Percentiles rank a stretch among this genome's conserved stretches.
Conservation (phyloP, 2,113 vertebrate genomes). For the Catharus bicknelli region DNA sequence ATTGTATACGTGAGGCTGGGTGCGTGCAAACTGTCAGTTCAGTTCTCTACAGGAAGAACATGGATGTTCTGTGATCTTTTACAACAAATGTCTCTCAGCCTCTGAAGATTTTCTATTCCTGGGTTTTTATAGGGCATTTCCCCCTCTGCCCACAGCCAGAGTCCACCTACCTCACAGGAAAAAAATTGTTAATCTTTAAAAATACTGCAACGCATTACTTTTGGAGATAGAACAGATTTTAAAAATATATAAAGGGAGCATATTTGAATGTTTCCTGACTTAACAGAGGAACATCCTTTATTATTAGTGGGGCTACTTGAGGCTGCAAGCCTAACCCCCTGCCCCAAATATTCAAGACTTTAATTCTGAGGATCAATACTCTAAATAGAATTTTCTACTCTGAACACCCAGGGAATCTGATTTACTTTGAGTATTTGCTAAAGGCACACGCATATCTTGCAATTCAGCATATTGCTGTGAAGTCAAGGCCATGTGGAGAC, state of each 20-base stretch:
- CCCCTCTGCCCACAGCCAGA: neutral
- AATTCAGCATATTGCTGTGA: neutral
- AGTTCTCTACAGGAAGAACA: neutral
- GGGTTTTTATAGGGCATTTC: neutral
- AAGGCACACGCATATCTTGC: neutral
- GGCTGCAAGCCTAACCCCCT: neutral
- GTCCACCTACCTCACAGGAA: neutral
- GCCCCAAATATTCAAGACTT: neutral
- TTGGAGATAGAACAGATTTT: neutral
- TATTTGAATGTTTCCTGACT: neutral
- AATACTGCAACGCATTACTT: neutral
- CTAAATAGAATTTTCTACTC: neutral
- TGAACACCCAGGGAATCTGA: neutral
- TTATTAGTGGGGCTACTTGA: neutral
- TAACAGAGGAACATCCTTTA: neutral
- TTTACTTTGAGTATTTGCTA: neutral
- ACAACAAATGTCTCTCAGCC: neutral
- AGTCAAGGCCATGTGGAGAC: neutral
- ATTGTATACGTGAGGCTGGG: neutral
- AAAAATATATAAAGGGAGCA: neutral
- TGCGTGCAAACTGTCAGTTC: accelerated
- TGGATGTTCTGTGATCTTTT: neutral
- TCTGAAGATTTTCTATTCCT: slow-evolving; percentile 14
- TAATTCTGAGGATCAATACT: neutral
- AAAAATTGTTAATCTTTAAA: neutral